Conservation (phyloP, 2,888 invertebrate species). For the Myopa tessellatipennis region DNA sequence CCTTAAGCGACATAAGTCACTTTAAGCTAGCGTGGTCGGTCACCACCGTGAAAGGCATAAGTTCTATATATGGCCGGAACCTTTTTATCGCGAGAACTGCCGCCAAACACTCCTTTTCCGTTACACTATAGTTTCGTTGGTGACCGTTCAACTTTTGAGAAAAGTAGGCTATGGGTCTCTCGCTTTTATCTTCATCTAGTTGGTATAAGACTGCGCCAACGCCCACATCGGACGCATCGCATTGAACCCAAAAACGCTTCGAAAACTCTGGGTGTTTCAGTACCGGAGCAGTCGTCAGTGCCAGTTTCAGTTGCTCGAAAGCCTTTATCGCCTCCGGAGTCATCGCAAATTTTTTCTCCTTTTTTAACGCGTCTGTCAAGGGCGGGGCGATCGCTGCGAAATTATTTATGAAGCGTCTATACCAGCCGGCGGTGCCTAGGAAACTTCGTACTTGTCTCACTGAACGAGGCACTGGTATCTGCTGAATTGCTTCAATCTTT, state of each 20-base stretch:
- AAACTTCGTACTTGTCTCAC: slow-evolving; percentile 26
- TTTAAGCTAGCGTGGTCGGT: slow-evolving; percentile 9
- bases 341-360: slow-evolving; percentile 27
- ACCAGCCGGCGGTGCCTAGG: slow-evolving; percentile 48
- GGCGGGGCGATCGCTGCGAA: slow-evolving; percentile 21
- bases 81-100: slow-evolving; percentile 32
- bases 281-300: slow-evolving; percentile 35
- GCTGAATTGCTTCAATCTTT: slow-evolving; percentile 40
- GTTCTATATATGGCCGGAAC: too few species aligned
- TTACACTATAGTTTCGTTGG: not conserved
- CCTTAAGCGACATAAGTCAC: not conserved
- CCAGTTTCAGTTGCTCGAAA: slow-evolving; percentile 36
- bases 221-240: slow-evolving; percentile 42
- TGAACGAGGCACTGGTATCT: slow-evolving; percentile 27
- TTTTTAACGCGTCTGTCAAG: slow-evolving; percentile 34
- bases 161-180: slow-evolving; percentile 19
- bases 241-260: slow-evolving; percentile 43
- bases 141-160: too few species aligned
- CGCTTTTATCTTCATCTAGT: slow-evolving; percentile 29
- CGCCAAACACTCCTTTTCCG: slow-evolving; percentile 43
- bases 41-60: too few species aligned
- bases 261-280: slow-evolving; percentile 41
- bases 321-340: slow-evolving; percentile 34
- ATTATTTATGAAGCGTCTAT: slow-evolving; percentile 40
- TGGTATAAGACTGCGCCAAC: slow-evolving; percentile 42